Percentiles rank a stretch among this genome's conserved stretches.
Conservation (phyloP, 2,113 vertebrate genomes). For the Alligator sinensis region DNA sequence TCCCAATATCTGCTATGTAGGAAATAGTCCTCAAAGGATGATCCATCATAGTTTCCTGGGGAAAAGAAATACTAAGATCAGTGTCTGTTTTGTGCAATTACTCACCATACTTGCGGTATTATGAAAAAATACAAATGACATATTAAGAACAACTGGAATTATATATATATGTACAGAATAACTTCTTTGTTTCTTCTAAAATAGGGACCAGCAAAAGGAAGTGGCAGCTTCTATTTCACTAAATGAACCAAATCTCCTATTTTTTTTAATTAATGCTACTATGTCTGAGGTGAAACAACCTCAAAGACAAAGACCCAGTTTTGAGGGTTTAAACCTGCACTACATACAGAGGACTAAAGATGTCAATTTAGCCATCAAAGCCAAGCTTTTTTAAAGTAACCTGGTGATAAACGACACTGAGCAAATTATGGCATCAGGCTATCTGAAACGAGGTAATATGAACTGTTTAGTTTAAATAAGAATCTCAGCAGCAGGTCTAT, state of each 20-base stretch:
- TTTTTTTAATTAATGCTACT: neutral
- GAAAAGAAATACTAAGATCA: neutral
- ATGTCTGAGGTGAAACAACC: neutral
- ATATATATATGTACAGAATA: neutral
- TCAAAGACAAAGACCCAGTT: neutral
- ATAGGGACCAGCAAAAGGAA: neutral
- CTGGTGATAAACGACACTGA: neutral
- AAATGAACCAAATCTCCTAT: neutral
- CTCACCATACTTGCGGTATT: neutral
- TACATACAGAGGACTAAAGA: neutral
- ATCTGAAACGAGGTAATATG: neutral
- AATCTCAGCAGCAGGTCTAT: too few species aligned
- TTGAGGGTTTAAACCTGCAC: neutral
- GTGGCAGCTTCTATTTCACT: neutral
- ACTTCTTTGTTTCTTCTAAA: neutral
- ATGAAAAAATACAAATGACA: neutral
- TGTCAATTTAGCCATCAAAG: neutral
- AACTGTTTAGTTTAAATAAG: neutral
- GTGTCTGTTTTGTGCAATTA: neutral
- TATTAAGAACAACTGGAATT: neutral
- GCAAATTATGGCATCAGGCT: neutral
- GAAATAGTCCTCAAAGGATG: conserved; percentile 96
- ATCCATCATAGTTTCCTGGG: conserved; percentile 97
- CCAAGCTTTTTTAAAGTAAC: neutral
- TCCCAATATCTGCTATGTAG: conserved; percentile 97